Evolutionary conservation across 1,140 invertebrate genomes (phyloP), one percentile per base, ranked within the genome.

Genomic region (Dryas iulia): DNA sequence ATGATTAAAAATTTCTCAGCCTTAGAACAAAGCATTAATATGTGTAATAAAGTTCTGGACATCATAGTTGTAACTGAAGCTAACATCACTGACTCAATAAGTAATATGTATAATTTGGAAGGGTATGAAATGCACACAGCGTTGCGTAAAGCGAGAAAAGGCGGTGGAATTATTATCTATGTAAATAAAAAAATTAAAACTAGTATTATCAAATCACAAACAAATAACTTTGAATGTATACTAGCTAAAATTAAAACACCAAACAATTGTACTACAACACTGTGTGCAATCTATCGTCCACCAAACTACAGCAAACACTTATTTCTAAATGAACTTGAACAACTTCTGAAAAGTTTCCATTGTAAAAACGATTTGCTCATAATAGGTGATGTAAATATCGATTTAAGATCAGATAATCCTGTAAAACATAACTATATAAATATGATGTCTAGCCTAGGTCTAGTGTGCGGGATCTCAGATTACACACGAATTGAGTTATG

Each of bases 41-140:
- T 8, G 65, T n/a, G n/a, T n/a, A n/a, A n/a, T n/a, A n/a, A n/a
- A n/a, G n/a, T n/a, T n/a, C n/a, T n/a, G n/a, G n/a, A n/a, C n/a
- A n/a, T n/a, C n/a, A n/a, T n/a, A n/a, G n/a, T n/a, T n/a, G n/a
- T n/a, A n/a, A n/a, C n/a, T n/a, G n/a, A n/a, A n/a, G n/a, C n/a
- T n/a, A n/a, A n/a, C n/a, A n/a, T n/a, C n/a, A n/a, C n/a, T n/a
- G n/a, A n/a, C n/a, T n/a, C n/a, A n/a, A n/a, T n/a, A n/a, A n/a
- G n/a, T n/a, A n/a, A n/a, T n/a, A n/a, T n/a, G n/a, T n/a, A n/a
- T n/a, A n/a, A n/a, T n/a, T n/a, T n/a, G n/a, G n/a, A n/a, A n/a
- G n/a, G n/a, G 6, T 72, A 68, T 54, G 33, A 67, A 65, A 72
- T 72, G 71, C 59, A 64, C 59, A 65, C 61, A 31, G 25, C 53